These are phyloP conservation scores for Tachysurus vachellii DNA, from an alignment of 2,113 vertebrate genomes.

Conservation along the genomic window DNA sequence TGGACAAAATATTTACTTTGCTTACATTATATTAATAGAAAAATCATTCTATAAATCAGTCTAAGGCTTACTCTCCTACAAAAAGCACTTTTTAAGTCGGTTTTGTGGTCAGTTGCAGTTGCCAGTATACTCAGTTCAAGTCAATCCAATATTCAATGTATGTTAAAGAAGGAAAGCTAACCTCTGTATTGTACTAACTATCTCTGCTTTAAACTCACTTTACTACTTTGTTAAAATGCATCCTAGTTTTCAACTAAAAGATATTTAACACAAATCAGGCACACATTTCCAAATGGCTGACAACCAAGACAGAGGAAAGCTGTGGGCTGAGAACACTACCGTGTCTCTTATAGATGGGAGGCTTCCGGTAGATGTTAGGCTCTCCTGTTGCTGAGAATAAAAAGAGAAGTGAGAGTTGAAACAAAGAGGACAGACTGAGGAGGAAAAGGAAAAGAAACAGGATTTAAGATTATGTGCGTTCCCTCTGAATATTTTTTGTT, in stretches of 20 bases:
- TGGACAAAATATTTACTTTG: background rate
- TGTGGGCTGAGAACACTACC: conserved; percentile 80
- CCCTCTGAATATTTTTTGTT: conserved; percentile 10
- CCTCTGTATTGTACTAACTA: background rate
- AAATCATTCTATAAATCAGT: background rate
- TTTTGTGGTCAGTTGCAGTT: background rate
- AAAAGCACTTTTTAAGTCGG: background rate
- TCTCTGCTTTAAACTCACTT: background rate
- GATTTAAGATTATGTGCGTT: conserved; percentile 38
- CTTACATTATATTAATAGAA: background rate
- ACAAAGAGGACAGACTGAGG: conserved; percentile 60
- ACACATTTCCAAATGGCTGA: conserved; percentile 43
- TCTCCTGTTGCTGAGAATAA: conserved; percentile 86
- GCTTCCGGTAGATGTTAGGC: conserved; percentile 97
- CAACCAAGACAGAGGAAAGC: conserved; percentile 55
- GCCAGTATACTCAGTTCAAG: background rate
- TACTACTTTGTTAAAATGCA: background rate
- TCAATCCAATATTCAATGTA: background rate
- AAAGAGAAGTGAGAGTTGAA: conserved; percentile 64
- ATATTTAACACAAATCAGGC: conserved; percentile 30
- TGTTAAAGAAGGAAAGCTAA: background rate
- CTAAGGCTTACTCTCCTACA: background rate
- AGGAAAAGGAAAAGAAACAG: conserved; percentile 43
- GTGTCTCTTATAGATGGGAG: conserved; percentile 96
- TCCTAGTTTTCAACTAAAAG: background rate